Conservation (phyloP, 2,888 invertebrate species). For the Deilephila porcellus region DNA sequence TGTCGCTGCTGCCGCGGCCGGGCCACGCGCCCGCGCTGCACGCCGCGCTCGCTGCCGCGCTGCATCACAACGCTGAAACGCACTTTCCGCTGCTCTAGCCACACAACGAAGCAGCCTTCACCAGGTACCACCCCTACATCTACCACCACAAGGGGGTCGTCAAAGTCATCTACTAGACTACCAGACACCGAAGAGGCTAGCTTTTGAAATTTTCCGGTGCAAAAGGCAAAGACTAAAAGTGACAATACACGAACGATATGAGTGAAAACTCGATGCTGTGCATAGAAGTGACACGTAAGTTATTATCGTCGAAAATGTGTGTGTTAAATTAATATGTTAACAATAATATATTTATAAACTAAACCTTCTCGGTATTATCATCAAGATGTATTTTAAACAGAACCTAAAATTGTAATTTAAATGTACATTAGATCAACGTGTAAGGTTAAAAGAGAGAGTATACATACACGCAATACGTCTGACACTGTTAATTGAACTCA, state of each 20-base stretch:
- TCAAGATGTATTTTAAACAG: too few relatives aligned
- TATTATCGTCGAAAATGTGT: background rate
- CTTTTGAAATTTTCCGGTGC: background rate
- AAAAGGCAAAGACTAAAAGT: background rate
- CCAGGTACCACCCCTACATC: background rate
- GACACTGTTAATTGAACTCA: too few relatives aligned
- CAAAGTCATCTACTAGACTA: background rate
- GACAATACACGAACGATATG: background rate
- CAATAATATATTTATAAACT: too few relatives aligned
- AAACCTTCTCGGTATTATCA: too few relatives aligned
- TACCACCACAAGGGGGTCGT: slow-evolving; percentile 3
- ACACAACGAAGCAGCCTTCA: background rate
- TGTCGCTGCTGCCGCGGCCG: slow-evolving; percentile 55
- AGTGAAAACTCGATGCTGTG: background rate
- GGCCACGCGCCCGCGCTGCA: slow-evolving; percentile 56
- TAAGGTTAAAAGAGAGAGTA: too few relatives aligned
- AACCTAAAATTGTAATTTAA: too few relatives aligned
- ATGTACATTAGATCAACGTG: too few relatives aligned
- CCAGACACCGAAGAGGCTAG: background rate
- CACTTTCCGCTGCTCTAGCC: slow-evolving; percentile 62
- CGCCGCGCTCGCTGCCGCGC: slow-evolving; percentile 60
- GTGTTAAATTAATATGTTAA: too few relatives aligned
- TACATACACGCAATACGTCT: too few relatives aligned
- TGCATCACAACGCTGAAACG: slow-evolving; percentile 61
- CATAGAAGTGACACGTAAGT: background rate